Base-by-base conservation (phyloP, 1,140 invertebrate species). In the Drosophila azteca region DNA sequence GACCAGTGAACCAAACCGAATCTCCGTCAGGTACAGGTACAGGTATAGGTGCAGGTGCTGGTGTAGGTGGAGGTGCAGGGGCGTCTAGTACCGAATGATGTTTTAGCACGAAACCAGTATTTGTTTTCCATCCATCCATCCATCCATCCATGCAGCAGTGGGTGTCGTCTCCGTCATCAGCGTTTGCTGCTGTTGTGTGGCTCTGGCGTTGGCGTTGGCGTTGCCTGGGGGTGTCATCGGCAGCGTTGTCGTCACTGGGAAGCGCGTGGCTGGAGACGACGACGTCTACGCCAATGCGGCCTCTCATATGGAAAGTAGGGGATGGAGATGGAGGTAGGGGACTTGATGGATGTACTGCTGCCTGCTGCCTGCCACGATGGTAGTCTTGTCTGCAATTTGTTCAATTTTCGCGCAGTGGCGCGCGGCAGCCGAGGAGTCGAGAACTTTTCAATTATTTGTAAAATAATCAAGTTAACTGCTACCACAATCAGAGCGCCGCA, bases 371-470 rank as follows among this genome's bases (percentile, higher is more conserved):
- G 55, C 65, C 59, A 65, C 22, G 29, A 29, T n/a, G 44, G 50
- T 5, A 26, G 24, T 44, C 57, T 67, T 72, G 74, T 83, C 60
- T 84, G 55, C 71, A 67, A 69, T 77, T 73, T 85, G 58, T 68
- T 78, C 68, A 81, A 82, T 76, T 81, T 82, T 63, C 71, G 69
- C 71, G 66, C 74, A 85, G 63, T 60, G 62, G 58, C 54, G 51
- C 54, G 51, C 43, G 72, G 61, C 50, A 77, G 51, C 35, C 11
- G 35, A 64, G 60, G 66, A 20, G 63, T 68, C 17, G 17, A 20
- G 17, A 85, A 81, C 82, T 87, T 87, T 87, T 87, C 82, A 87
- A 87, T 87, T 87, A 87, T 87, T 87, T 87, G 77, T 44, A 87
- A 87, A 87, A 87, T 87, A 87, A 87, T 87, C 78, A 87, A 82